Conservation (phyloP, 2,113 vertebrate genomes). For the Corythoichthys intestinalis region DNA sequence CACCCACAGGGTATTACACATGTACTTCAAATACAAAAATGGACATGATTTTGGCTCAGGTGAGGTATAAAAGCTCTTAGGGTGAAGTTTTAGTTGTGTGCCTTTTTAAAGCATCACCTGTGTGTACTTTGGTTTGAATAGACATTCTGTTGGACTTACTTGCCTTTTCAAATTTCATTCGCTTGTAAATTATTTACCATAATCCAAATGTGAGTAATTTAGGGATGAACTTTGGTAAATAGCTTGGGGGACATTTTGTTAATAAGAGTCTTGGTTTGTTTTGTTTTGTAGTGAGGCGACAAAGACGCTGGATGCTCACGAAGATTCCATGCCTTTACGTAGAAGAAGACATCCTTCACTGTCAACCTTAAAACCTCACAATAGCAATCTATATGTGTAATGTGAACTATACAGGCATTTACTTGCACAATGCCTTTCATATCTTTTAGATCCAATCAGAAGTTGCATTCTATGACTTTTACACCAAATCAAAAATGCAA, state of each 20-base stretch:
- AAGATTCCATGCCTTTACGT: background rate
- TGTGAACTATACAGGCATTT: slow-evolving; percentile 5
- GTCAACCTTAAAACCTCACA: slow-evolving; percentile 9
- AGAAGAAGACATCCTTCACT: slow-evolving; percentile 4
- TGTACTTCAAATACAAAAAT: background rate
- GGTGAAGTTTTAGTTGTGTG: background rate
- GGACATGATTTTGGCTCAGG: background rate
- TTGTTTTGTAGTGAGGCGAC: slow-evolving; percentile 51
- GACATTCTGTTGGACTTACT: background rate
- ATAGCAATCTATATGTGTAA: background rate
- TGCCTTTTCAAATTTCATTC: background rate
- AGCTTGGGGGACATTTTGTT: background rate
- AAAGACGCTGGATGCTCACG: background rate
- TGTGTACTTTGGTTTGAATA: background rate
- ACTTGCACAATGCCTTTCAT: background rate
- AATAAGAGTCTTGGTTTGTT: background rate
- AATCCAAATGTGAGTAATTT: background rate
- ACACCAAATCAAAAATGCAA: background rate
- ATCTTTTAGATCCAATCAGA: background rate
- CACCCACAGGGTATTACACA: background rate
- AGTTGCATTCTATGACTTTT: background rate
- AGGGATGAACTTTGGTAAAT: background rate
- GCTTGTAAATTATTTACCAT: background rate
- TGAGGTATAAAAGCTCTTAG: background rate
- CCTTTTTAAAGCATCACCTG: background rate